A percentile compares a stretch with the other conserved stretches of the same genome.
Conservation (phyloP, 2,888 invertebrate species). For the Cryptophagus acutangulus region DNA sequence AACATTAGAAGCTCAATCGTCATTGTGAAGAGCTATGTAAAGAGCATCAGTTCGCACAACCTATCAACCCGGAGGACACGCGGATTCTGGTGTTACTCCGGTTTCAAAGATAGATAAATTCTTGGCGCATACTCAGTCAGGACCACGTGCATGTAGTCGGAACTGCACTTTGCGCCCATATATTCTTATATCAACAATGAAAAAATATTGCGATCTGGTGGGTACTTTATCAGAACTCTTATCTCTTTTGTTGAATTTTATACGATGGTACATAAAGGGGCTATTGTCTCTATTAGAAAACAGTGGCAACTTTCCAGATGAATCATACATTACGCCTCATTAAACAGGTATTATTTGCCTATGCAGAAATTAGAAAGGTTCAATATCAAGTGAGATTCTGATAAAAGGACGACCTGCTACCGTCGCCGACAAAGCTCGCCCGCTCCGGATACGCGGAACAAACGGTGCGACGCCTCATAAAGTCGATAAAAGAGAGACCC, state of each 20-base stretch:
- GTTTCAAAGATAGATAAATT: background rate
- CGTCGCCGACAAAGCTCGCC: slow-evolving; percentile 32
- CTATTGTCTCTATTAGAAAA: slow-evolving; percentile 24
- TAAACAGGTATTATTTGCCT: slow-evolving; percentile 11
- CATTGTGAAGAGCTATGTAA: slow-evolving; percentile 36
- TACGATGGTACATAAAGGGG: slow-evolving; percentile 21
- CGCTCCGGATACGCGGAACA: slow-evolving; percentile 39
- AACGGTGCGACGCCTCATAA: slow-evolving; percentile 45
- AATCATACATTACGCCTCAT: slow-evolving; percentile 25
- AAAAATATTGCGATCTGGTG: slow-evolving; percentile 15
- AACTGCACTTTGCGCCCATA: slow-evolving; percentile 10
- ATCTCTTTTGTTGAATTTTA: slow-evolving; percentile 3
- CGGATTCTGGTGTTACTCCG: slow-evolving; percentile 6
- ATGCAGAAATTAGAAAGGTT: slow-evolving; percentile 28
- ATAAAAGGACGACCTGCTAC: slow-evolving; percentile 29
- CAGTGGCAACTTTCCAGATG: slow-evolving; percentile 25
- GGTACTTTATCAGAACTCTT: slow-evolving; percentile 19
- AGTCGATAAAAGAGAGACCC: slow-evolving; percentile 38
- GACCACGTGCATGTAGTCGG: slow-evolving; percentile 8
- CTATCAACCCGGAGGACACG: slow-evolving; percentile 12
- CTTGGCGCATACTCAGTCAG: slow-evolving; percentile 6
- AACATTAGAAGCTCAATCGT: slow-evolving; percentile 32
- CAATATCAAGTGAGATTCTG: slow-evolving; percentile 27
- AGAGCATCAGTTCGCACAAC: slow-evolving; percentile 34
- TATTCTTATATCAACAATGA: slow-evolving; percentile 9